Percentiles rank a stretch among this genome's conserved stretches.
phyloP scores from a whole-genome alignment of 2,797 vertebrate genomes.

The Columba guinea region DNA sequence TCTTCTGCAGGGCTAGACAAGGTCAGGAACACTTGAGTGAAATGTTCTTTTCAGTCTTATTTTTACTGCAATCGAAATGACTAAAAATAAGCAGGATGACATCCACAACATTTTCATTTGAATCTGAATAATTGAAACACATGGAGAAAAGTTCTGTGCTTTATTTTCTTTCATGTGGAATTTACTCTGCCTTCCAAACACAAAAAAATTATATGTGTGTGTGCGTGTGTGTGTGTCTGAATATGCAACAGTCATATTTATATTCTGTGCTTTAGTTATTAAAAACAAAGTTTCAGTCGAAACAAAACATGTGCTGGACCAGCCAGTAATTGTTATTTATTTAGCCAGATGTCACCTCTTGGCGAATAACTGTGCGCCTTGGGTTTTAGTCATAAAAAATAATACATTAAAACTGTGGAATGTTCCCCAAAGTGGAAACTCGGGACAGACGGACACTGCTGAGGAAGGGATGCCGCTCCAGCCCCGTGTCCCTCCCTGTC shows the following conservation, averaged over 20 bases:
- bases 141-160: not conserved
- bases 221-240: not conserved
- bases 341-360: constrained; percentile 52
- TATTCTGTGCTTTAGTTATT: constrained; percentile 5
- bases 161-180: constrained; percentile 17
- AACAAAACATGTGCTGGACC: constrained; percentile 30
- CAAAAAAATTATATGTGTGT: not conserved
- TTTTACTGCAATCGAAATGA: not conserved
- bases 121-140: not conserved
- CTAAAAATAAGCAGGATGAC: not conserved
- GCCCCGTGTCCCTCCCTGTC: not conserved
- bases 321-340: constrained; percentile 27
- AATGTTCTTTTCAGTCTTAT: not conserved
- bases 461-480: not conserved
- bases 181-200: not conserved
- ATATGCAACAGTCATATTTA: not conserved
- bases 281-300: constrained; percentile 8
- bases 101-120: not conserved
- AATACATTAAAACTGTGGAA: constrained; percentile 8
- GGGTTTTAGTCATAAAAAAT: constrained; percentile 1
- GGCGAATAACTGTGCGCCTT: not conserved
- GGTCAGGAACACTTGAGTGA: not conserved
- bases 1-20: not conserved
- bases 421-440: constrained; percentile 26
- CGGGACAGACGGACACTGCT: not conserved